Evolutionary conservation across 2,797 vertebrate species (phyloP).

Genomic region (Carcharodon carcharias): DNA sequence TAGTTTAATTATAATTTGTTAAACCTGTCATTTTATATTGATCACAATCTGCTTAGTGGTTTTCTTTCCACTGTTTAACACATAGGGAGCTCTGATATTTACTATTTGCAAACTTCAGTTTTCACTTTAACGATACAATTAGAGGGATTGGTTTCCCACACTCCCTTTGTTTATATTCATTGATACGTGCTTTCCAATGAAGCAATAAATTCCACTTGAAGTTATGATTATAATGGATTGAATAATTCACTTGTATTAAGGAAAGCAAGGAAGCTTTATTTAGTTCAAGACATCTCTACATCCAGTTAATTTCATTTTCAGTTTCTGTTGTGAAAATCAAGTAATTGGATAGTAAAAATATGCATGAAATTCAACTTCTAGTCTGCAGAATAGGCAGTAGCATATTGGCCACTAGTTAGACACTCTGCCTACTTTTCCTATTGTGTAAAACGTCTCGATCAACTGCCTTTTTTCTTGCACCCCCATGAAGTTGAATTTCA

Average conservation of each 20-base stretch:
- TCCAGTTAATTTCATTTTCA: background rate
- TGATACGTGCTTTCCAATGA: slow-evolving; percentile 27
- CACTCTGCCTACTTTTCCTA: background rate
- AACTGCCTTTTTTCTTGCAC: background rate
- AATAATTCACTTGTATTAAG: background rate
- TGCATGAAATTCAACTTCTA: background rate
- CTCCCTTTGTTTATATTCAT: slow-evolving; percentile 34
- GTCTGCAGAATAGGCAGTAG: background rate
- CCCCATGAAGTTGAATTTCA: background rate
- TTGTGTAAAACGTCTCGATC: background rate
- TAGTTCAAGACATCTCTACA: background rate
- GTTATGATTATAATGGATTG: background rate
- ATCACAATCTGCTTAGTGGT: slow-evolving; percentile 27
- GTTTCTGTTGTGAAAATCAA: background rate
- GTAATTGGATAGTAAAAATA: background rate
- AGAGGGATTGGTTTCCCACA: background rate
- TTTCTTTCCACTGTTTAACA: slow-evolving; percentile 23
- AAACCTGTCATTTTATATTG: slow-evolving; percentile 30
- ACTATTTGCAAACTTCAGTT: slow-evolving; percentile 25
- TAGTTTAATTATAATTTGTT: slow-evolving; percentile 36
- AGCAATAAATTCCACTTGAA: slow-evolving; percentile 37
- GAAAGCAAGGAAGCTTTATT: background rate
- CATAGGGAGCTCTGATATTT: slow-evolving; percentile 28
- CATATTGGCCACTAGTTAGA: background rate
- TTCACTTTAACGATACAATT: background rate